Percentiles rank a stretch among this genome's conserved stretches.
These are phyloP conservation scores for Chitala chitala DNA, from an alignment of 2,113 vertebrate genomes.

Conservation along the genomic window DNA sequence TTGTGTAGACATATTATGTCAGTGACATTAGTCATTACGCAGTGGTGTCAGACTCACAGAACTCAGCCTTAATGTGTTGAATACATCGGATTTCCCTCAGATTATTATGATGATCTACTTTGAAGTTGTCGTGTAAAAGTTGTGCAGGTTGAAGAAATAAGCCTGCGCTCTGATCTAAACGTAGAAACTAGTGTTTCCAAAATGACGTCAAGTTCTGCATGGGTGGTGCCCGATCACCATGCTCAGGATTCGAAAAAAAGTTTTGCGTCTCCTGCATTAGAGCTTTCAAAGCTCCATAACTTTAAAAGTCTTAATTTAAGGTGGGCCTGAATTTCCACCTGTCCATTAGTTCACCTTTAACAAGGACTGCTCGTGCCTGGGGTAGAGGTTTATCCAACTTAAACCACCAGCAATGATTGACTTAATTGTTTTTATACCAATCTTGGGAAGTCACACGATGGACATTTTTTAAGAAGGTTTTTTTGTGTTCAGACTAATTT, in stretches of 20 bases:
- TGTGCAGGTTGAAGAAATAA: no score
- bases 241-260: no score
- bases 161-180: no score
- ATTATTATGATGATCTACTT: background rate
- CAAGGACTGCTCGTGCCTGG: background rate
- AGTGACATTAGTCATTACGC: no score
- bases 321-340: background rate
- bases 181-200: no score
- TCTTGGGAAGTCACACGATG: background rate
- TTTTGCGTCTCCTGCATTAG: background rate
- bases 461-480: background rate
- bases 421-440: background rate
- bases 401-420: background rate
- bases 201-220: no score
- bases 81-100: background rate
- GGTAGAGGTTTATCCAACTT: background rate
- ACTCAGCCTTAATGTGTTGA: background rate
- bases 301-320: background rate
- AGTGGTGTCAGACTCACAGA: no score
- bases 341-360: slow-evolving; percentile 14
- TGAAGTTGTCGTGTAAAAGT: no score
- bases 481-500: background rate
- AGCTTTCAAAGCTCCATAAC: no score
- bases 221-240: no score
- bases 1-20: no score